Base-by-base conservation (phyloP, 53 echinoderm and acorn worm genomes). In the Antedon mediterranea region DNA sequence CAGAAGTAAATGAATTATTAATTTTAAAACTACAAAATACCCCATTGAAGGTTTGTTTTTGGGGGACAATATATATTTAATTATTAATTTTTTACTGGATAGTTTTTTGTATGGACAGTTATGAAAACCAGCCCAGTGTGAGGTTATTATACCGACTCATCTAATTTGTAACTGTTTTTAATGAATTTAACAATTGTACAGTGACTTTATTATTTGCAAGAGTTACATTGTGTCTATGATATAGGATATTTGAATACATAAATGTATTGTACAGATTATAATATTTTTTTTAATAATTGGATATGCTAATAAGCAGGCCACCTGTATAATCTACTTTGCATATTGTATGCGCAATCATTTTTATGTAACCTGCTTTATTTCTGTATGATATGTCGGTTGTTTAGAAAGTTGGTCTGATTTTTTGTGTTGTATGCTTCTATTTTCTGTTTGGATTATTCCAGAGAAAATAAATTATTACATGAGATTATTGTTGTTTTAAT, bases 391-490 rank as follows among this genome's bases (percentile, higher is more conserved):
- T 57, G 57, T 57, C 57, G 13, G 41, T 57, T 57, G 57, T 57
- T 57, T 57, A 57, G 57, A 2, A 57, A 57, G 57, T 57, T 57
- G 57, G 9, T 57, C 57, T 23, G 23, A 57, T 57, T 57, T 41
- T 57, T 57, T 57, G 57, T 57, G 57, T 57, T 57, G 57, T 57
- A 57, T 57, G 57, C 57, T 18, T 57, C 57, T 57, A 57, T 57
- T 57, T 57, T 57, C 57, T 57, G 57, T 57, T 57, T 57, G 57
- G 57, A 18, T 57, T 57, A 57, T 23, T 57, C 57, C 57, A 57
- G 57, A 57, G 57, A 57, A 57, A 57, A 57, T 57, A 57, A 57
- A 57, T 57, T 57, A 57, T 57, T 57, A 57, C 57, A 57, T 57
- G 57, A 57, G 3, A 23, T 57, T 57, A 57, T 23, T 57, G 57